Base-by-base conservation (phyloP, 2,113 vertebrate genomes). In the Psephotus haematonotus region DNA sequence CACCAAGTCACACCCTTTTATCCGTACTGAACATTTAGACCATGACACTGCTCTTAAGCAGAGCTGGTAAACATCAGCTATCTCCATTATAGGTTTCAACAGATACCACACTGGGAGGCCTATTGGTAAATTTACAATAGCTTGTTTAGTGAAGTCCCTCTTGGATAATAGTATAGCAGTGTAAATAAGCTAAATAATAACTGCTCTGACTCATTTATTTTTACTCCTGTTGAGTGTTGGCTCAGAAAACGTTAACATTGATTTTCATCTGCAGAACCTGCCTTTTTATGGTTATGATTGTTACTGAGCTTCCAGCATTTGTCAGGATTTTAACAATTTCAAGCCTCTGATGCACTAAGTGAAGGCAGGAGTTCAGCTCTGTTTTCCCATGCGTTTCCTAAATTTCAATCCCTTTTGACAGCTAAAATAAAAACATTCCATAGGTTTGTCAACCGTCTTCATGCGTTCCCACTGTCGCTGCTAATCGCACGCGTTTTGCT, bases 161-260 rank as follows among this genome's bases (percentile, higher is more conserved):
- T 92, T 78, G 93, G 97, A 90, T 98, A 97, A 97, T 97, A 96
- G 92, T 92, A 78, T 47, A 96, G 96, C 94, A 39, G 86, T 59
- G 69, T 94, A 97, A 97, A 97, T 97, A 94, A 97, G 90, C 95
- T 96, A 91, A 97, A 83, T 93, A 93, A 64, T 97, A 97, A 97
- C 95, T 97, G 95, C 97, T 97, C 88, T 94, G 90, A 91, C 92
- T 97, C 96, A 94, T 97, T 98, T 97, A 95, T 97, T 97, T 97
- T 98, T 84, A 97, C 94, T 94, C 97, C 86, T 91, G 76, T 97
- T 97, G 95, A 86, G 68, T 71, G 92, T 95, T 95, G 97, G 96
- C 94, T 97, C 35, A 14, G 95, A 83, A 97, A 97, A 97, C 67
- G 81, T 96, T 97, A 95, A 96, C 97, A 92, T 92, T 94, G 95